Evolutionary conservation across 2,888 invertebrate species (phyloP).

Genomic region (Phortica okadai): DNA sequence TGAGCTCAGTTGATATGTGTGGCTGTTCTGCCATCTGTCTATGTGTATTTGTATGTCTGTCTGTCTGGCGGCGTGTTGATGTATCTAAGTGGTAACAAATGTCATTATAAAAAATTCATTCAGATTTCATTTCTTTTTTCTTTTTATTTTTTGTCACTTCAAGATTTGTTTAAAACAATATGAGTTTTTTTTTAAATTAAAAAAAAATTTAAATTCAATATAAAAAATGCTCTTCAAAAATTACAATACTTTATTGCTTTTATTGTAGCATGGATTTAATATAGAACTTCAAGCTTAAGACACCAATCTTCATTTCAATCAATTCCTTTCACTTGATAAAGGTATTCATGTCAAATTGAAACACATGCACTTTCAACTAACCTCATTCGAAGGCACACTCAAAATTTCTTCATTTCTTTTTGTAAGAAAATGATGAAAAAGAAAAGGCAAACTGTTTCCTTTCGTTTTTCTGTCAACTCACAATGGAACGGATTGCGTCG

Average conservation of each 20-base stretch:
- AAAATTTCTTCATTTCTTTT: neutral
- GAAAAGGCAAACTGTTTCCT: neutral
- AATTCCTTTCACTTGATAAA: no score
- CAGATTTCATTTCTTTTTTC: no score
- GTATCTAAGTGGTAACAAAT: neutral
- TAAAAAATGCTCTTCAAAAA: no score
- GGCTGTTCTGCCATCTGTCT: neutral
- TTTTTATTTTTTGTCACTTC: no score
- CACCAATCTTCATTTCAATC: no score
- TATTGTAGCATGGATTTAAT: no score
- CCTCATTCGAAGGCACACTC: neutral
- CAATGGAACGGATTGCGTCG: constrained; percentile 9
- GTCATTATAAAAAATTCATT: no score
- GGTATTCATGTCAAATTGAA: neutral
- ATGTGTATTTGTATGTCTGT: neutral
- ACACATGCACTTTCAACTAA: neutral
- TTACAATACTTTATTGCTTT: no score
- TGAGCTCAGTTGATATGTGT: constrained; percentile 19
- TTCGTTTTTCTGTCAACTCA: neutral
- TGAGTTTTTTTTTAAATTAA: no score
- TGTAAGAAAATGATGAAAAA: neutral
- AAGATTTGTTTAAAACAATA: no score
- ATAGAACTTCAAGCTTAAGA: no score
- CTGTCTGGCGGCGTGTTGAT: neutral
- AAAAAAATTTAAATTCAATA: no score